These are phyloP conservation scores for Drymonia ruficornis DNA, from an alignment of 2,888 invertebrate genomes.

Conservation along the genomic window DNA sequence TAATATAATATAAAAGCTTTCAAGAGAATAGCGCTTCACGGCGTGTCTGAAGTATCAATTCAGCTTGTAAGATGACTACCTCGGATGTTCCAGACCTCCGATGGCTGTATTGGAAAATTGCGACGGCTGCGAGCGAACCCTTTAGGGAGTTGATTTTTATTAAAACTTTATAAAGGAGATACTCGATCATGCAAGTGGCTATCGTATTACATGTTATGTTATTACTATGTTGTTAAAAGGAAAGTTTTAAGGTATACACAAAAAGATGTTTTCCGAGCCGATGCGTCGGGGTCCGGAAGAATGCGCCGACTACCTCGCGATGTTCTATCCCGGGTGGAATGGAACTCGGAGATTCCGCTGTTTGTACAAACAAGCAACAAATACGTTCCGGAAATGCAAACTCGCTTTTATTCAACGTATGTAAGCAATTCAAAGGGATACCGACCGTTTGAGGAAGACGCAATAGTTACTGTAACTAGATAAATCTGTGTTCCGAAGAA, in stretches of 20 bases:
- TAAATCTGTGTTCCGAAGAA: slow-evolving; percentile 23
- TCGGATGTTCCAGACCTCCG: slow-evolving; percentile 65
- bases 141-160: slow-evolving; percentile 70
- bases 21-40: slow-evolving; percentile 79
- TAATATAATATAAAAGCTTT: slow-evolving; percentile 85
- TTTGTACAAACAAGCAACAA: slow-evolving; percentile 72
- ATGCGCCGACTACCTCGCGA: slow-evolving; percentile 69
- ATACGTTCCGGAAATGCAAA: slow-evolving; percentile 73
- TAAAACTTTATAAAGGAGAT: slow-evolving; percentile 63
- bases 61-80: slow-evolving; percentile 79
- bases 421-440: slow-evolving; percentile 72
- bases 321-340: slow-evolving; percentile 73
- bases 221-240: slow-evolving; percentile 17
- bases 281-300: slow-evolving; percentile 61
- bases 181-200: slow-evolving; percentile 49
- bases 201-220: slow-evolving; percentile 39
- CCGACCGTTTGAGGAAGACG: slow-evolving; percentile 54
- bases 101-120: slow-evolving; percentile 81
- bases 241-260: slow-evolving; percentile 38
- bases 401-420: slow-evolving; percentile 68
- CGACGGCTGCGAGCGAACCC: slow-evolving; percentile 58
- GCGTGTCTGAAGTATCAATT: slow-evolving; percentile 83
- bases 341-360: slow-evolving; percentile 68
- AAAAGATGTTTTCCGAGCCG: slow-evolving; percentile 72
- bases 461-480: slow-evolving; percentile 52